Percentiles rank a stretch among this genome's conserved stretches.
These are phyloP conservation scores for Idaea dimidiata DNA, from an alignment of 2,888 invertebrate species.

Conservation along the genomic window DNA sequence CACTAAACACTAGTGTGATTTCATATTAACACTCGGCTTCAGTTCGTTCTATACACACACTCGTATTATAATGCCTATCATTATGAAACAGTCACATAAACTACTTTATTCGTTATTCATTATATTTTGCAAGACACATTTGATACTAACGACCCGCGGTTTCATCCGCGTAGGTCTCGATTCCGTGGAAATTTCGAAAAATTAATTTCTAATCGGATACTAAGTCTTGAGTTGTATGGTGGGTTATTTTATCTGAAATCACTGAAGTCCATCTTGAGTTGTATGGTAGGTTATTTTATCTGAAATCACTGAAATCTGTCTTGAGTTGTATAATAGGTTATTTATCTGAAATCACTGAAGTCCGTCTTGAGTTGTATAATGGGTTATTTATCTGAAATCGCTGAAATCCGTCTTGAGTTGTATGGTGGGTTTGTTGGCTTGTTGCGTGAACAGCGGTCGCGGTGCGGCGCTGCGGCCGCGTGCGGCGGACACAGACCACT, in stretches of 20 bases:
- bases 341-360: conserved; percentile 94
- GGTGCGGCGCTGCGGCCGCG: conserved; percentile 40
- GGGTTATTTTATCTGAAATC: conserved; percentile 86
- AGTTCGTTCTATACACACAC: too few relatives aligned
- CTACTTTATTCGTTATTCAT: too few relatives aligned
- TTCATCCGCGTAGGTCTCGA: too few relatives aligned
- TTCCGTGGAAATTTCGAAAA: too few relatives aligned
- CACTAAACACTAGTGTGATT: too few relatives aligned
- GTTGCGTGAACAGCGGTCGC: conserved; percentile 54
- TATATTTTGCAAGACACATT: too few relatives aligned
- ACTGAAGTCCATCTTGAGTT: conserved; percentile 87
- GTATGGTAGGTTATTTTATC: conserved; percentile 63
- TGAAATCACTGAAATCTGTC: conserved; percentile 95
- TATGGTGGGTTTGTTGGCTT: conserved; percentile 85
- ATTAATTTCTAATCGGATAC: too few relatives aligned
- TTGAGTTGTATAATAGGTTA: background rate
- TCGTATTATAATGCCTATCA: too few relatives aligned
- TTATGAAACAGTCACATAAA: too few relatives aligned
- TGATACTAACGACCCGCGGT: too few relatives aligned
- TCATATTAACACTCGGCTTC: too few relatives aligned
- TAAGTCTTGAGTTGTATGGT: conserved; percentile 47
- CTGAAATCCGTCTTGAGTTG: conserved; percentile 97
- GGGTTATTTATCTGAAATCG: conserved; percentile 86
- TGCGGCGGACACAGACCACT: conserved; percentile 81
- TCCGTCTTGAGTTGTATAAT: conserved; percentile 72